phyloP scores from a whole-genome alignment of 2,113 vertebrate genomes.

The Anoura caudifer region DNA sequence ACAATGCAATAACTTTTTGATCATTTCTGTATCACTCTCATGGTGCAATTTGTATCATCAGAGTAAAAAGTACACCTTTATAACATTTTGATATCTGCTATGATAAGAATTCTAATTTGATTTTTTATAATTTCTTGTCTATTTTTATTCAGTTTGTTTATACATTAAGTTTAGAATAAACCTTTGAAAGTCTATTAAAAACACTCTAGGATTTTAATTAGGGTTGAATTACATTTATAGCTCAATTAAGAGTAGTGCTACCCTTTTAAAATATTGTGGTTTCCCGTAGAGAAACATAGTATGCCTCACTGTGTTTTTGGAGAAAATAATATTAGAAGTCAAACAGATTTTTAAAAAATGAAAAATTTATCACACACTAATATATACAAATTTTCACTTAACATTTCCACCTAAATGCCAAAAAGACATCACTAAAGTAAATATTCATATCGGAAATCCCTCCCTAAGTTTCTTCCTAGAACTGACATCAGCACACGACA shows the following conservation, averaged over 20 bases:
- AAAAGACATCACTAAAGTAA: not conserved
- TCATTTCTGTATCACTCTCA: not conserved
- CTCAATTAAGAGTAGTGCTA: not conserved
- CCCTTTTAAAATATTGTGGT: not conserved
- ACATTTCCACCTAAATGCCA: not conserved
- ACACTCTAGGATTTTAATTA: not conserved
- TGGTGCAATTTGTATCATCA: not conserved
- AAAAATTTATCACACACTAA: not conserved
- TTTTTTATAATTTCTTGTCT: not conserved
- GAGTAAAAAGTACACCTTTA: not conserved
- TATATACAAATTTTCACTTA: not conserved
- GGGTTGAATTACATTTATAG: not conserved
- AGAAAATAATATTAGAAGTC: not conserved
- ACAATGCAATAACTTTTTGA: not conserved
- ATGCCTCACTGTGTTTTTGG: not conserved
- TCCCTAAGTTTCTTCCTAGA: not conserved
- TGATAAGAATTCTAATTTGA: not conserved
- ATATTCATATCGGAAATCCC: not conserved
- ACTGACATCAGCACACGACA: not conserved
- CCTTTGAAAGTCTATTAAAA: not conserved
- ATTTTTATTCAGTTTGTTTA: not conserved
- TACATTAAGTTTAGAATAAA: not conserved
- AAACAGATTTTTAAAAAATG: not conserved
- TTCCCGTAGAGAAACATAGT: not conserved
- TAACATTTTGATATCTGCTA: not conserved